These are phyloP conservation scores for Cephalopachus bancanus DNA, from an alignment of 2,797 vertebrate species.

Conservation along the genomic window DNA sequence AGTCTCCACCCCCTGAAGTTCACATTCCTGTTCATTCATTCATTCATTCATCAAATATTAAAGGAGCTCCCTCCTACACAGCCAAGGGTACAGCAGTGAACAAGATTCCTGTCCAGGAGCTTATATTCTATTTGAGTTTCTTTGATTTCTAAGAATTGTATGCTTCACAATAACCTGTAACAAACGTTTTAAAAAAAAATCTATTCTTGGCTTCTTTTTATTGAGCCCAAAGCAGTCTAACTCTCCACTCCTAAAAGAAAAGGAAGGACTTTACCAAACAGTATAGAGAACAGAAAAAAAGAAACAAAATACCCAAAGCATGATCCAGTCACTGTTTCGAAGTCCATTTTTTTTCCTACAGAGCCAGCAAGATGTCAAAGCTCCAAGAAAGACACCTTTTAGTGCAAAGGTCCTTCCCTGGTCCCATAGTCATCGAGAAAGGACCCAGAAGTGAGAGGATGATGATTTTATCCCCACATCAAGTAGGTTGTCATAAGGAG, in stretches of 20 bases:
- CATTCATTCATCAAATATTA: neutral
- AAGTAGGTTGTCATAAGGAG: neutral
- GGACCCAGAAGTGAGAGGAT: neutral
- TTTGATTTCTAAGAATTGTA: neutral
- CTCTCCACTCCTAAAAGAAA: neutral
- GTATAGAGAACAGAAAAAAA: neutral
- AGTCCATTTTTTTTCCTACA: neutral
- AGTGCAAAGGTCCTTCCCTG: no score
- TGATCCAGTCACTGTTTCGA: neutral
- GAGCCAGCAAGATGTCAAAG: neutral
- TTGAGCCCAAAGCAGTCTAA: neutral
- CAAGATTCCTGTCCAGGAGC: neutral
- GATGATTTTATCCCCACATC: neutral
- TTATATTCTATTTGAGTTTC: neutral
- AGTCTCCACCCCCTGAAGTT: neutral
- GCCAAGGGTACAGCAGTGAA: neutral
- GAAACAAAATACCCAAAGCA: neutral
- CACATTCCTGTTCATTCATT: neutral
- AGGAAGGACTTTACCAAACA: neutral
- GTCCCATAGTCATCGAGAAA: rapidly evolving
- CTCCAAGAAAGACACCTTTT: neutral
- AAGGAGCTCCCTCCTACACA: neutral
- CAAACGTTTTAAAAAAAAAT: neutral
- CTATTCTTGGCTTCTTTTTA: neutral
- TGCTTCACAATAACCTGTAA: neutral